A percentile compares a stretch with the other conserved stretches of the same genome.
Evolutionary conservation across 2,797 vertebrate species (phyloP).

Genomic region (Microcaecilia unicolor): DNA sequence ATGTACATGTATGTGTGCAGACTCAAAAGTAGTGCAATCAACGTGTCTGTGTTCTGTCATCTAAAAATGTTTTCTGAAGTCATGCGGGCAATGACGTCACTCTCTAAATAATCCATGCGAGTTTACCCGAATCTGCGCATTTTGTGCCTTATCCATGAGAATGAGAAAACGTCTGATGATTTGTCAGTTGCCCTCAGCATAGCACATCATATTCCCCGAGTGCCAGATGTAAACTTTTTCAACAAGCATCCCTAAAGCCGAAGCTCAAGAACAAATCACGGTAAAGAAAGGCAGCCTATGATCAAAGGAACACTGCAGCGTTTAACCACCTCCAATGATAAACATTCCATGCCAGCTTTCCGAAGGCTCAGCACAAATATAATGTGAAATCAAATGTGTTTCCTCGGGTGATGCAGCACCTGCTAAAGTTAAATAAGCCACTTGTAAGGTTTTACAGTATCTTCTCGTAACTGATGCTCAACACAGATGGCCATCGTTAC

Average conservation of each 20-base stretch:
- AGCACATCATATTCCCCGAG: slow-evolving; percentile 59
- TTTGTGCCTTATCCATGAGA: slow-evolving; percentile 95
- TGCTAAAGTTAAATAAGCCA: slow-evolving; percentile 34
- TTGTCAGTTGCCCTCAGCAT: slow-evolving; percentile 61
- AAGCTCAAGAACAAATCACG: slow-evolving; percentile 30
- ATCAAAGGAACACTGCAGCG: slow-evolving; percentile 33
- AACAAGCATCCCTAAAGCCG: slow-evolving; percentile 41
- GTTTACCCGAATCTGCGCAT: slow-evolving; percentile 97
- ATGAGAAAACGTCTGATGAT: slow-evolving; percentile 66
- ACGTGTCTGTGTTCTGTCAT: slow-evolving; percentile 49
- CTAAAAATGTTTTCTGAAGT: slow-evolving; percentile 71
- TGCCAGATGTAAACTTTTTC: slow-evolving; percentile 51
- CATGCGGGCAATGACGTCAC: slow-evolving; percentile 90
- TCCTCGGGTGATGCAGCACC: slow-evolving; percentile 44
- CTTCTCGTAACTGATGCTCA: slow-evolving; percentile 38
- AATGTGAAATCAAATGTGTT: slow-evolving; percentile 53
- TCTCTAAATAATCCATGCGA: slow-evolving; percentile 86
- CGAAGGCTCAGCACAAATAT: slow-evolving; percentile 44
- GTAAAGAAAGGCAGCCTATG: slow-evolving; percentile 40
- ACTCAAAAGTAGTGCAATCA: slow-evolving; percentile 64
- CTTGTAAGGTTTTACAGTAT: slow-evolving; percentile 39
- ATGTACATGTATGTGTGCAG: too few relatives aligned
- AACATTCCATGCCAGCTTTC: slow-evolving; percentile 48
- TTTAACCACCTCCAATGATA: slow-evolving; percentile 38
- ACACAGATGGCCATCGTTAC: slow-evolving; percentile 39